Evolutionary conservation across 1,140 invertebrate species (phyloP).

Genomic region (Atta texana): DNA sequence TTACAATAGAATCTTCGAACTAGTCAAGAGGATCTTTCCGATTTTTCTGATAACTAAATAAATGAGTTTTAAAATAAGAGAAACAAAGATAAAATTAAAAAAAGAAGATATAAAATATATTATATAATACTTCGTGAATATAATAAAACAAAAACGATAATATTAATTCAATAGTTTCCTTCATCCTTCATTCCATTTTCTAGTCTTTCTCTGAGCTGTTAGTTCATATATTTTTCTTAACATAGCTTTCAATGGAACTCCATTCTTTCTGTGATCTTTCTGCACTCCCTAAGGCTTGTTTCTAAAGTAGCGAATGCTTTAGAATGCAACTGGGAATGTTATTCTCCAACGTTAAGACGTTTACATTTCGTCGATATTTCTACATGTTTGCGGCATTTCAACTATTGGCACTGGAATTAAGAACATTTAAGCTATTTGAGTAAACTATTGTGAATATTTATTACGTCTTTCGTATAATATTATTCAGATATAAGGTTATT

Average conservation of each 20-base stretch:
- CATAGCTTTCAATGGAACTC: background rate
- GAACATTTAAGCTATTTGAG: background rate
- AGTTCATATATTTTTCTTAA: constrained; percentile 11
- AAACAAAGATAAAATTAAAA: too few species aligned
- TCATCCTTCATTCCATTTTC: background rate
- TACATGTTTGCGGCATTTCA: constrained; percentile 8
- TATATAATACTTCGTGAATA: background rate
- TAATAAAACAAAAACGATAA: constrained; percentile 7
- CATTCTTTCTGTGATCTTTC: background rate
- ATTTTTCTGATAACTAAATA: background rate
- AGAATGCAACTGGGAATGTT: background rate
- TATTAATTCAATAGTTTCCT: background rate
- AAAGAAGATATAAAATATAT: background rate
- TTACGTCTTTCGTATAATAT: background rate
- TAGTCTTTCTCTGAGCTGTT: background rate
- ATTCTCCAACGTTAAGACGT: background rate
- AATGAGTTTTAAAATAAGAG: background rate
- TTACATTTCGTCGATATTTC: constrained; percentile 7
- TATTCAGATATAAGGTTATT: background rate
- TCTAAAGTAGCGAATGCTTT: constrained; percentile 8
- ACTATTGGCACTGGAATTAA: background rate
- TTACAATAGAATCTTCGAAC: background rate
- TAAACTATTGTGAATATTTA: background rate
- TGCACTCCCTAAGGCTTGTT: background rate
- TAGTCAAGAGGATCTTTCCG: background rate